Conservation (phyloP, 2,113 vertebrate species). For the Fukomys damarensis region DNA sequence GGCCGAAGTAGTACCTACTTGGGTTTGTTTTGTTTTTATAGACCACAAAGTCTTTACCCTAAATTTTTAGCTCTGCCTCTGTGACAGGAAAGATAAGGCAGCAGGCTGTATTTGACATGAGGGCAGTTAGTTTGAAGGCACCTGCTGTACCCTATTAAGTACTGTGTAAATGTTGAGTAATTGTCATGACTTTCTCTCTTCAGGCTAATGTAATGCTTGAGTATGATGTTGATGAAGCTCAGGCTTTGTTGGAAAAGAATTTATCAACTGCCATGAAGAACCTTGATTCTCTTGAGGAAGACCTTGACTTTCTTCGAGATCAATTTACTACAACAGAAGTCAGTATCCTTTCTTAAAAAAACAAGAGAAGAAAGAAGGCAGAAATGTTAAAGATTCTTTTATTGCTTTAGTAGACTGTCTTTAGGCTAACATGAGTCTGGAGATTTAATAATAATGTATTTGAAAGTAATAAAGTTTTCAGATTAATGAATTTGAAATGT, state of each 20-base stretch:
- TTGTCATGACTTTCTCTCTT: conserved; percentile 55
- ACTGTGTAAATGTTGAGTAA: conserved; percentile 18
- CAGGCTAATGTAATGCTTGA: conserved; percentile 99
- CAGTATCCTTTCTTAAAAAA: conserved; percentile 95
- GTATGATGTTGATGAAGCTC: conserved; percentile 98
- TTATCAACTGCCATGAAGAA: conserved; percentile 95
- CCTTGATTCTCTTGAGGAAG: conserved; percentile 95
- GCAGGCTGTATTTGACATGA: background rate
- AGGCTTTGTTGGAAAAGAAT: conserved; percentile 97
- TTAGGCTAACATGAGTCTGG: conserved; percentile 8
- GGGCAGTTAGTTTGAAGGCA: background rate
- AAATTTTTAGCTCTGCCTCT: background rate
- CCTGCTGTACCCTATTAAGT: background rate
- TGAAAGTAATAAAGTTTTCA: conserved; percentile 2
- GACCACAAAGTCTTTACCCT: background rate
- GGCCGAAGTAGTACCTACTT: conserved; percentile 22
- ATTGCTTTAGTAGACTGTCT: conserved; percentile 44
- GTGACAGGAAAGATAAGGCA: background rate
- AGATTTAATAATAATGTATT: background rate
- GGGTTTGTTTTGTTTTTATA: conserved; percentile 9
- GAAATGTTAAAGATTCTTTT: background rate
- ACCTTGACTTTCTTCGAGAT: conserved; percentile 98
- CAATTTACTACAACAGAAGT: conserved; percentile 99
- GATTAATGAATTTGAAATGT: conserved; percentile 32
- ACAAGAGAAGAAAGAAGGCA: background rate